Evolutionary conservation across 2,797 vertebrate genomes (phyloP).

Genomic region (Taeniopygia guttata): DNA sequence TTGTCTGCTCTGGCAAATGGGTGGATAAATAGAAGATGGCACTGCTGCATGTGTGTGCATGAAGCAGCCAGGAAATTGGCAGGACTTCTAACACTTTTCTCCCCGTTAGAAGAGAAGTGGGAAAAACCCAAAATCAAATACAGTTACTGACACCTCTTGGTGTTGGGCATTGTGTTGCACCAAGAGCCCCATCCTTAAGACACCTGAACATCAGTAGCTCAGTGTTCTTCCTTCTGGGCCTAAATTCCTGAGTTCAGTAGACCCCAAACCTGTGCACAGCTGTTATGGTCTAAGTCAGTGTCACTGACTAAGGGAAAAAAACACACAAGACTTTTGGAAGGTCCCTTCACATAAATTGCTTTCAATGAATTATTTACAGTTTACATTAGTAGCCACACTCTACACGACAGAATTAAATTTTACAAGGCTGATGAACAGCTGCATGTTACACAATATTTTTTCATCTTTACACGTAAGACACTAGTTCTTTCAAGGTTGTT

Average conservation of each 20-base stretch:
- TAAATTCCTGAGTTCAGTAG: neutral
- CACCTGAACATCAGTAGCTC: neutral
- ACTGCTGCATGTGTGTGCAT: accelerated
- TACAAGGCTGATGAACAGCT: constrained; percentile 40
- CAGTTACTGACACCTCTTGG: neutral
- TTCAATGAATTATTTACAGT: constrained; percentile 65
- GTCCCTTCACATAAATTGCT: neutral
- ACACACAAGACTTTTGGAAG: constrained; percentile 26
- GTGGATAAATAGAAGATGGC: neutral
- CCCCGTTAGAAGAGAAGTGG: neutral
- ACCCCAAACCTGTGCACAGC: neutral
- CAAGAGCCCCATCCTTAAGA: neutral
- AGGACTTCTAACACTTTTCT: neutral
- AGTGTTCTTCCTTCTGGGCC: neutral
- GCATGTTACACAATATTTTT: constrained; percentile 33
- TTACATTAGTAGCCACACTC: constrained; percentile 44
- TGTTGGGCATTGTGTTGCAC: accelerated
- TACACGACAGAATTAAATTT: constrained; percentile 28
- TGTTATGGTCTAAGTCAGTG: neutral
- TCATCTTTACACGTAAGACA: constrained; percentile 13
- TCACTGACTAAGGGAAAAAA: constrained; percentile 8
- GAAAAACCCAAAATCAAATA: neutral
- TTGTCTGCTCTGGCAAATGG: accelerated
- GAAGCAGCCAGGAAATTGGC: neutral
- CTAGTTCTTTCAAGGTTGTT: neutral